Base-by-base conservation (phyloP, 2,113 vertebrate genomes). In the Myiozetetes cayanensis region DNA sequence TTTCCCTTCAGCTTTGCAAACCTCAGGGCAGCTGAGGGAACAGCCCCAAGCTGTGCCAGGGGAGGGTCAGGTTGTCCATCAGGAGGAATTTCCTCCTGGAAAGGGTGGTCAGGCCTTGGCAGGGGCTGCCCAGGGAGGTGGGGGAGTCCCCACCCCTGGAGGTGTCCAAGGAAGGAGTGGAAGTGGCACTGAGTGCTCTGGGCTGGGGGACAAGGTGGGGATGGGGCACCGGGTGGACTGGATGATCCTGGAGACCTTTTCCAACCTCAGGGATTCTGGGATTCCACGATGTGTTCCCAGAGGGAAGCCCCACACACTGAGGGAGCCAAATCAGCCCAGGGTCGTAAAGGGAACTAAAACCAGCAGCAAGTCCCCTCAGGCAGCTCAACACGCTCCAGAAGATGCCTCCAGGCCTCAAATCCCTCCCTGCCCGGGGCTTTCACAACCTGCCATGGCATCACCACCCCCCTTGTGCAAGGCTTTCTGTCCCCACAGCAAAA, bases 301-400 rank as follows among this genome's bases (percentile, higher is more conserved):
- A 55, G 31, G 24, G 25, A 28, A 79, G 1, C 22, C 12, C 72
- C 12, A 19, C 16, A 9, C 0, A 0, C 2, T 6, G 1, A 17
- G 9, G 33, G 68, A 61, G 15, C 24, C 9, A 41, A 35, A 31
- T 4, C 43, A 61, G 8, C 49, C 49, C 41, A 2, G 6, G 56
- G 18, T 12, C 3, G 21, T 56, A n/a, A 56, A 31, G 23, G 37
- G 53, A 49, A 53, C 39, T 7, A 24, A 92, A 92, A 21, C 21
- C 46, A 66, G 16, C 50, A 80, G 13, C 59, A 41, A 62, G 33
- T 21, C 63, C 63, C 68, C 28, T 89, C 73, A 14, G 46, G 49
- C 31, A n/a, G 25, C 27, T 81, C 16, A 72, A 9, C 27, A 13
- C 12, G 5, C 47, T 62, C 49, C 31, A 53, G 14, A 56, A 28